These are phyloP conservation scores for Sciurus niger DNA, from an alignment of 2,113 vertebrate genomes.

Conservation along the genomic window DNA sequence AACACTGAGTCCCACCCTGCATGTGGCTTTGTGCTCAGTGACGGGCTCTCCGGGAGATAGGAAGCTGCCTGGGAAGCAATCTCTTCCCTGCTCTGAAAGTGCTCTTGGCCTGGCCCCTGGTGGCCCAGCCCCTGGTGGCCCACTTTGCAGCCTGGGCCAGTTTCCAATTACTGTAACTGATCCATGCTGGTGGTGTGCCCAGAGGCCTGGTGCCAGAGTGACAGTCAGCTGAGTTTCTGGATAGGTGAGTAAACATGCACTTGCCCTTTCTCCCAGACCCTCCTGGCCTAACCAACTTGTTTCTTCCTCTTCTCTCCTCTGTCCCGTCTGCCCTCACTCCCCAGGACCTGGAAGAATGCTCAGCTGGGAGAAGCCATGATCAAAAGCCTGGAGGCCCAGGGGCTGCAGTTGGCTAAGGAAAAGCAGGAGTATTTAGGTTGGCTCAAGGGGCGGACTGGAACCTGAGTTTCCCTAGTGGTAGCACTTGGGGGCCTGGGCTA, in stretches of 20 bases:
- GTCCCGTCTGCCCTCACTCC: constrained; percentile 72
- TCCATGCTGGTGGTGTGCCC: neutral
- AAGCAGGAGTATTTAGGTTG: constrained; percentile 98
- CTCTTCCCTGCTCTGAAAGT: constrained; percentile 16
- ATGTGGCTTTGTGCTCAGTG: neutral
- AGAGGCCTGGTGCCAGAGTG: neutral
- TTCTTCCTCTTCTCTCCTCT: constrained; percentile 64
- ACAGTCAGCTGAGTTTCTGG: neutral
- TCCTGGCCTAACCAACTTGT: constrained; percentile 40
- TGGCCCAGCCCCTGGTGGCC: constrained; percentile 18
- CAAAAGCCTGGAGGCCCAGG: constrained; percentile 97
- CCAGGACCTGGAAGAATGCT: constrained; percentile 97
- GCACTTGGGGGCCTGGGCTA: neutral
- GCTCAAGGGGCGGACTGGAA: constrained; percentile 53
- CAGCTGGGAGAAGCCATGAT: constrained; percentile 99
- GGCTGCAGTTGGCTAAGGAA: constrained; percentile 97
- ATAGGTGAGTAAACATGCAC: accelerated
- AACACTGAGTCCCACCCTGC: neutral
- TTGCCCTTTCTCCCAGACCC: neutral
- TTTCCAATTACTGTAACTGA: constrained; percentile 35
- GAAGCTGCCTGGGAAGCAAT: neutral
- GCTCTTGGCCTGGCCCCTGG: neutral
- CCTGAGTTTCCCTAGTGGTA: neutral
- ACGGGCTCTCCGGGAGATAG: neutral
- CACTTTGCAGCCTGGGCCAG: constrained; percentile 55